Evolutionary conservation across 2,113 vertebrate species (phyloP).

Genomic region (Nestor notabilis): DNA sequence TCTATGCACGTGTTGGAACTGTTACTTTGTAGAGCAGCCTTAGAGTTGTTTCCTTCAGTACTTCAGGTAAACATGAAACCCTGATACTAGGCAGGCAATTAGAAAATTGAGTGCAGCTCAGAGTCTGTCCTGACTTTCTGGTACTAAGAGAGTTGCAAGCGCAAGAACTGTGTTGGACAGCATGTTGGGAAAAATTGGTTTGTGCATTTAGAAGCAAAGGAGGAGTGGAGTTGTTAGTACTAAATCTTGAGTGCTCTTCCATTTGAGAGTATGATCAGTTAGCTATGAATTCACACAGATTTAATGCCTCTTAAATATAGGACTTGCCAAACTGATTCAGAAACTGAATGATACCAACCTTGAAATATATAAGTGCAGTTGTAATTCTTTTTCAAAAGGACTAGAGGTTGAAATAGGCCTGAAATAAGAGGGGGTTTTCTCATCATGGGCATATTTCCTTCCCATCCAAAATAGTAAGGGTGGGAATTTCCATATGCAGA

Average conservation of each 20-base stretch:
- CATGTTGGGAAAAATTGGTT: not conserved
- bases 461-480: not conserved
- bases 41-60: not conserved
- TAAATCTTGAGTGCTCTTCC: not conserved
- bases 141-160: not conserved
- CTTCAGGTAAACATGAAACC: not conserved
- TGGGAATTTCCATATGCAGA: not conserved
- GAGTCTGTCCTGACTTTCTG: not conserved
- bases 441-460: not conserved
- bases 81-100: not conserved
- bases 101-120: not conserved
- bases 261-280: not conserved
- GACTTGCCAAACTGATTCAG: not conserved
- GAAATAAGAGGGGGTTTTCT: not conserved
- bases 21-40: not conserved
- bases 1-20: not conserved
- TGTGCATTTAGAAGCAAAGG: not conserved
- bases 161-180: not conserved
- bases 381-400: not conserved
- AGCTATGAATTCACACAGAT: not conserved
- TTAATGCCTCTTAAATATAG: not conserved
- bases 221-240: not conserved
- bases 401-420: not conserved
- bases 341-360: not conserved
- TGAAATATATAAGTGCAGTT: not conserved